Conservation (phyloP, 2,888 invertebrate genomes). For the Leucania comma region DNA sequence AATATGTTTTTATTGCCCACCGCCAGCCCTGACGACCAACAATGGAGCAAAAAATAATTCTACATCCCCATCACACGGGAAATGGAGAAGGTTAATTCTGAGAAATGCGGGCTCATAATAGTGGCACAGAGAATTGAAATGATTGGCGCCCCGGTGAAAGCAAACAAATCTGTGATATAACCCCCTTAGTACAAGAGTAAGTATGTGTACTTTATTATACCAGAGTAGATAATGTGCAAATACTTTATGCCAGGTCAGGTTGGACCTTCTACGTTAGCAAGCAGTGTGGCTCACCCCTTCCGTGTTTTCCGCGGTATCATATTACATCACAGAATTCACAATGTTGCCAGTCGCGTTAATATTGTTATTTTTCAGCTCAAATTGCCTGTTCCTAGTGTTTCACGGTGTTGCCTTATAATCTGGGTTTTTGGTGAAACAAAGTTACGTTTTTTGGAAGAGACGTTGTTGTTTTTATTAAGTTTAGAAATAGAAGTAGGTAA, state of each 20-base stretch:
- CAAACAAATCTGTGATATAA: background rate
- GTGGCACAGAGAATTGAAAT: background rate
- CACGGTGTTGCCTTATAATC: conserved; percentile 47
- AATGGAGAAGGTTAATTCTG: conserved; percentile 18
- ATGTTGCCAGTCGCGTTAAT: conserved; percentile 57
- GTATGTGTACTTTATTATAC: too few relatives aligned
- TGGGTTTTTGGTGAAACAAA: conserved; percentile 30
- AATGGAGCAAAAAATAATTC: conserved; percentile 56
- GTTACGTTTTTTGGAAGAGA: conserved; percentile 15
- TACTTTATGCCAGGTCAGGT: too few relatives aligned
- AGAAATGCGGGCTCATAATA: background rate
- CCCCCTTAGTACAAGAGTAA: too few relatives aligned
- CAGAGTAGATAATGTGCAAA: too few relatives aligned
- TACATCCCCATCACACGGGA: conserved; percentile 34
- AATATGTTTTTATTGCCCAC: conserved; percentile 75
- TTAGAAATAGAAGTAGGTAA: background rate
- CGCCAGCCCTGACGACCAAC: conserved; percentile 53
- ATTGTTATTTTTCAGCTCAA: conserved; percentile 59
- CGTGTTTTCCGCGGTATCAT: conserved; percentile 50
- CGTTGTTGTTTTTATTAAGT: conserved; percentile 7
- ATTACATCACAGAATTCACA: conserved; percentile 58
- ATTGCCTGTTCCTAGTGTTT: conserved; percentile 54
- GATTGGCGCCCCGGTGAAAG: background rate
- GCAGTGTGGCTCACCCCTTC: conserved; percentile 40
- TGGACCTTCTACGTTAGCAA: conserved; percentile 6